Evolutionary conservation across 2,113 vertebrate genomes (phyloP).

Genomic region (Struthio camelus): DNA sequence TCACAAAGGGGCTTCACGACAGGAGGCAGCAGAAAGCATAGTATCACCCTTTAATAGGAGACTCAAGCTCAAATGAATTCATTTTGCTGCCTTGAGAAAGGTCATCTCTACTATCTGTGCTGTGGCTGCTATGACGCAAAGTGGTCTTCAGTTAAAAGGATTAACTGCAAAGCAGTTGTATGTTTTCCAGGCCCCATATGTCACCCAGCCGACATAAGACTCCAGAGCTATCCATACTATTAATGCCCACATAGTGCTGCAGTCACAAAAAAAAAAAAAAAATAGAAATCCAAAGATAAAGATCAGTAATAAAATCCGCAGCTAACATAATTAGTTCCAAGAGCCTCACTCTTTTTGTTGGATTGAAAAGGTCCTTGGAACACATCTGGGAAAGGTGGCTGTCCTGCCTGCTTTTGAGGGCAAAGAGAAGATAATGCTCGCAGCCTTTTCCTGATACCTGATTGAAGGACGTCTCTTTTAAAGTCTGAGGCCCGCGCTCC

Average conservation of each 20-base stretch:
- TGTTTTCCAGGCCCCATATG: not conserved
- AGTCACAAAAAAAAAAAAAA: not conserved
- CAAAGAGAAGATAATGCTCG: not conserved
- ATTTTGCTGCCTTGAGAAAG: not conserved
- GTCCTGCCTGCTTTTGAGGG: not conserved
- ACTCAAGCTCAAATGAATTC: not conserved
- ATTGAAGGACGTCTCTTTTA: constrained; percentile 98
- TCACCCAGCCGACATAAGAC: not conserved
- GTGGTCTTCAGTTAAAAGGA: not conserved
- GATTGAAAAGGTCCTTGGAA: not conserved
- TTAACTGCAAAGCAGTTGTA: not conserved
- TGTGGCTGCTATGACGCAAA: not conserved
- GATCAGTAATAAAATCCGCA: not conserved
- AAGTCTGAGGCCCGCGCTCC: constrained; percentile 96
- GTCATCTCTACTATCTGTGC: not conserved
- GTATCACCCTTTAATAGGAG: not conserved
- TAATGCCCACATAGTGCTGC: accelerated
- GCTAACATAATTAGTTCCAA: not conserved
- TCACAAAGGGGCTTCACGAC: not conserved
- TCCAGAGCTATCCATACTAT: not conserved
- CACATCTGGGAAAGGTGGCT: not conserved
- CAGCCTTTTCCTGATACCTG: constrained; percentile 78
- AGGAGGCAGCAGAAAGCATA: not conserved
- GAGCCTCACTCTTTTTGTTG: not conserved
- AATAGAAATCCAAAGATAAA: not conserved